These are phyloP conservation scores for Ctenosaura bakeri DNA, from an alignment of 2,797 vertebrate species.

Conservation along the genomic window DNA sequence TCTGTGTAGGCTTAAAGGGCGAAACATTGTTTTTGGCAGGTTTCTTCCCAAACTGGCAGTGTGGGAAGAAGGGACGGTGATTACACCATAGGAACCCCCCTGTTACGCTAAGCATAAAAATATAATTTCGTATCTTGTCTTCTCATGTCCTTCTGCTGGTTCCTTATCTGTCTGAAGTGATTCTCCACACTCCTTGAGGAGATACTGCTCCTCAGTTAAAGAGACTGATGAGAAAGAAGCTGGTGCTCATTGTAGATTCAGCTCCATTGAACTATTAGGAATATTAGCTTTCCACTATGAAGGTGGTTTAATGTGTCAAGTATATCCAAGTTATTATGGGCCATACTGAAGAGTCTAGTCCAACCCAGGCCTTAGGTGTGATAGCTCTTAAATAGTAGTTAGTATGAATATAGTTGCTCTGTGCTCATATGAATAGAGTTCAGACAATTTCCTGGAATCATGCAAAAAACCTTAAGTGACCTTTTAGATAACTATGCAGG, in stretches of 20 bases:
- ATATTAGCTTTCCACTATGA: not conserved
- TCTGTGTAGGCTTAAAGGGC: not conserved
- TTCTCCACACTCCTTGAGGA: not conserved
- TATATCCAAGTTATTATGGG: not conserved
- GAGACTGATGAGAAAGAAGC: not conserved
- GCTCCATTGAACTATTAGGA: not conserved
- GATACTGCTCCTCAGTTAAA: not conserved
- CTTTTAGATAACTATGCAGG: constrained; percentile 64
- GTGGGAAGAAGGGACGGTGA: too few relatives aligned
- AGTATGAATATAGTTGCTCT: not conserved
- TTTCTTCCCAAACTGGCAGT: not conserved
- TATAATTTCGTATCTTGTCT: not conserved
- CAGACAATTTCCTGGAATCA: not conserved
- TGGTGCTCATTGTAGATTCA: not conserved
- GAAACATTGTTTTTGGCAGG: not conserved
- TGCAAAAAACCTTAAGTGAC: constrained; percentile 38
- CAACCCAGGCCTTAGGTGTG: not conserved
- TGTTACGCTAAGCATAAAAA: too few relatives aligned
- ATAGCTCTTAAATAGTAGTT: not conserved
- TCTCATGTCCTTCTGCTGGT: not conserved
- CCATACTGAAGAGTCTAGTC: not conserved
- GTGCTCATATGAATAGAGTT: not conserved
- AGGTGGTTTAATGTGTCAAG: not conserved
- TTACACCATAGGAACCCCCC: not conserved
- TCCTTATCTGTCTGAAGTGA: not conserved